A percentile compares a stretch with the other conserved stretches of the same genome.
Evolutionary conservation across 2,113 vertebrate species (phyloP).

Genomic region (Cnemophilus loriae): DNA sequence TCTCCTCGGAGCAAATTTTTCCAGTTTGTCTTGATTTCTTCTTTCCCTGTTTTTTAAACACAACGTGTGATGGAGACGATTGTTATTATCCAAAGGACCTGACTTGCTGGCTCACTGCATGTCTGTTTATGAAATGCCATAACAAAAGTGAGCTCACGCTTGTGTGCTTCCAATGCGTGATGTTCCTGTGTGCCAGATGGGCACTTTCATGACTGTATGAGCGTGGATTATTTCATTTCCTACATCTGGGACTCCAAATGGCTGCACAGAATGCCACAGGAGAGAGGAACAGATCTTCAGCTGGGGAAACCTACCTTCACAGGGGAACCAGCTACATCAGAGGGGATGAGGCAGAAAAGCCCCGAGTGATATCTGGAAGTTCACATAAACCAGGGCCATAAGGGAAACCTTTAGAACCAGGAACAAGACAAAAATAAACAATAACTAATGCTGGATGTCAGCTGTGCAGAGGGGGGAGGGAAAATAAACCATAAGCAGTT

Average conservation of each 20-base stretch:
- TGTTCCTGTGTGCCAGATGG: constrained; percentile 88
- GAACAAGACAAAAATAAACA: constrained; percentile 66
- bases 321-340: constrained; percentile 54
- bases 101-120: constrained; percentile 65
- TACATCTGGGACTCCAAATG: constrained; percentile 96
- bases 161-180: constrained; percentile 78
- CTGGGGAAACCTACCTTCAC: constrained; percentile 71
- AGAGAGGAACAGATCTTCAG: constrained; percentile 70
- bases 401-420: constrained; percentile 58
- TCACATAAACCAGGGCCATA: constrained; percentile 28
- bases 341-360: constrained; percentile 21
- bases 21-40: not conserved
- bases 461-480: constrained; percentile 6
- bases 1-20: constrained; percentile 48
- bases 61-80: constrained; percentile 22
- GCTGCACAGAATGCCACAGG: constrained; percentile 80
- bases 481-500: constrained; percentile 62
- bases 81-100: constrained; percentile 61
- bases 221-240: constrained; percentile 90
- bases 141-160: constrained; percentile 78
- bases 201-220: constrained; percentile 86
- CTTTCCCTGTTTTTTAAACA: constrained; percentile 44
- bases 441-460: constrained; percentile 58
- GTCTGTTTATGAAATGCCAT: constrained; percentile 80
- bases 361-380: constrained; percentile 44